phyloP scores from a whole-genome alignment of 2,113 vertebrate genomes.

The Stomatorhinus ivindoensis region DNA sequence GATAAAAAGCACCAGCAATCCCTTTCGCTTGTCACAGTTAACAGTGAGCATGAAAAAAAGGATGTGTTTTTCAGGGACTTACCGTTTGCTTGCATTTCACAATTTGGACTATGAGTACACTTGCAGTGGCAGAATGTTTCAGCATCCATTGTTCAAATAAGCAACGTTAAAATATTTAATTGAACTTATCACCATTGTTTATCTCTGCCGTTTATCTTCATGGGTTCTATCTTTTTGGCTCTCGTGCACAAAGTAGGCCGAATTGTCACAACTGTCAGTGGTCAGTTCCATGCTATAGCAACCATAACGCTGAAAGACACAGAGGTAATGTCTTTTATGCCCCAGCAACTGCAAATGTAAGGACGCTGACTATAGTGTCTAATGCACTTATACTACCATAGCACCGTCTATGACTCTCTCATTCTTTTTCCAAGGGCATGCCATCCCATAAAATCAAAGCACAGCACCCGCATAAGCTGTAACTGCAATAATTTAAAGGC shows the following conservation, averaged over 20 bases:
- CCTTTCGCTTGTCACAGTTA: neutral
- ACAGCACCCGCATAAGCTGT: neutral
- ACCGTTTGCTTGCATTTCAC: neutral
- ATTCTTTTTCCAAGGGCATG: slow-evolving; percentile 3
- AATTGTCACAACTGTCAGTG: neutral
- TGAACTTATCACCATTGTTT: neutral
- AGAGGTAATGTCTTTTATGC: neutral
- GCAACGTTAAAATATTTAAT: neutral
- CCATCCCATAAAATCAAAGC: neutral
- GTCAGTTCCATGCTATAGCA: neutral
- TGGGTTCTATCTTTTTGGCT: neutral
- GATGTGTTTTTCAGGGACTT: neutral
- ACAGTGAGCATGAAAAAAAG: neutral
- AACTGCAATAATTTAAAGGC: slow-evolving; percentile 2
- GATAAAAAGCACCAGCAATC: neutral
- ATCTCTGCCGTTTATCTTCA: neutral
- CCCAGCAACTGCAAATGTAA: neutral
- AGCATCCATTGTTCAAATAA: neutral
- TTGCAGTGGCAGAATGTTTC: neutral
- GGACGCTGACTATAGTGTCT: neutral
- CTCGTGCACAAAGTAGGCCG: neutral
- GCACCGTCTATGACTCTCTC: neutral
- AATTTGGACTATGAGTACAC: neutral
- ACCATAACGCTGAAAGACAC: neutral
- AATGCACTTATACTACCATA: neutral